Conservation (phyloP, 2,113 vertebrate species). For the Coracopsis vasa region DNA sequence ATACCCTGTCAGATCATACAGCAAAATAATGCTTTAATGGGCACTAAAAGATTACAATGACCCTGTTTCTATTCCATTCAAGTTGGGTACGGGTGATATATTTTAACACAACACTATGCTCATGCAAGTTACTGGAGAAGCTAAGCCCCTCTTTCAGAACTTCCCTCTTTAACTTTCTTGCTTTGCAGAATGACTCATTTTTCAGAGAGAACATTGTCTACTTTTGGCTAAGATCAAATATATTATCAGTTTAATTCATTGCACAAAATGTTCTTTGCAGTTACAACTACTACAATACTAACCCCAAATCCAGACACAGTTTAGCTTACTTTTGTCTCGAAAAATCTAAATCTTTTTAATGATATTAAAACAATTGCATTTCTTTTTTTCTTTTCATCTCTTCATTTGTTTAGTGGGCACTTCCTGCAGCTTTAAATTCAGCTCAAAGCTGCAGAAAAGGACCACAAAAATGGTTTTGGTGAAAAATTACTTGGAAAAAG, state of each 20-base stretch:
- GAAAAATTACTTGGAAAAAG: background rate
- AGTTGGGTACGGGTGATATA: background rate
- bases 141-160: background rate
- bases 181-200: slow-evolving; percentile 5
- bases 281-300: background rate
- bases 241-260: background rate
- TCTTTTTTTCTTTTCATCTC: background rate
- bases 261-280: background rate
- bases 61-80: background rate
- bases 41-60: background rate
- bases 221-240: slow-evolving; percentile 15
- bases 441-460: background rate
- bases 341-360: background rate
- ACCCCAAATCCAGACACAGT: background rate
- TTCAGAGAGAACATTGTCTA: background rate
- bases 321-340: background rate
- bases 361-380: background rate
- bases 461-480: fast-evolving
- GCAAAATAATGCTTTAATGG: background rate
- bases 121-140: background rate
- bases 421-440: background rate
- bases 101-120: background rate
- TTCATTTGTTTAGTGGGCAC: background rate
- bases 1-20: background rate
- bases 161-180: background rate